A percentile compares a stretch with the other conserved stretches of the same genome.
phyloP scores from a whole-genome alignment of 2,113 vertebrate species.

The Alligator mississippiensis region DNA sequence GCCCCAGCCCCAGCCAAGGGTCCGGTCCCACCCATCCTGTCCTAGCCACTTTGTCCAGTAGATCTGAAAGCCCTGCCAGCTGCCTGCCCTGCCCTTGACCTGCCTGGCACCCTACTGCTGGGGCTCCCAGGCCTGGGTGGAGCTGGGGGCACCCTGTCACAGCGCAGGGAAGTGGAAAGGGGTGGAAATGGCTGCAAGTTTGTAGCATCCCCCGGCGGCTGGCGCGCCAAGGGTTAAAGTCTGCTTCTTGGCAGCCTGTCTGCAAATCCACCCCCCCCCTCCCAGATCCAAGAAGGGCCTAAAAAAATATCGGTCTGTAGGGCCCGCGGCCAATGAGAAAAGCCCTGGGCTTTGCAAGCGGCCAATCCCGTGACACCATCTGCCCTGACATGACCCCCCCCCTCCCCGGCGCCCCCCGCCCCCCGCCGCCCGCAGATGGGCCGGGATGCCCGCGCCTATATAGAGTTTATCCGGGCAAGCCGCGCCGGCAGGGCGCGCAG shows the following conservation, averaged over 20 bases:
- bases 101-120: background rate
- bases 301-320: background rate
- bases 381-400: slow-evolving; percentile 8
- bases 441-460: too few relatives aligned
- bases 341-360: background rate
- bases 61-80: background rate
- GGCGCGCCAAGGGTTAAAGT: background rate
- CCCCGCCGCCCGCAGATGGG: background rate
- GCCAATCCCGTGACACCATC: background rate
- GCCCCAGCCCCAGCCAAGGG: too few relatives aligned
- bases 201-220: too few relatives aligned
- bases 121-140: background rate
- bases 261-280: background rate
- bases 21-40: too few relatives aligned
- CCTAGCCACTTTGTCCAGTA: background rate
- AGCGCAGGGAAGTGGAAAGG: background rate
- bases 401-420: background rate
- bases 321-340: slow-evolving; percentile 5
- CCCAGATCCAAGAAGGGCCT: background rate
- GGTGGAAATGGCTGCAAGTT: background rate
- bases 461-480: too few relatives aligned
- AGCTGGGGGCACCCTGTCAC: background rate
- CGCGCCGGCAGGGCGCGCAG: too few relatives aligned
- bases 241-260: background rate
- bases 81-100: background rate